These are phyloP conservation scores for Lepetodrilus schrolli DNA, from an alignment of 2,888 invertebrate genomes.

Conservation along the genomic window DNA sequence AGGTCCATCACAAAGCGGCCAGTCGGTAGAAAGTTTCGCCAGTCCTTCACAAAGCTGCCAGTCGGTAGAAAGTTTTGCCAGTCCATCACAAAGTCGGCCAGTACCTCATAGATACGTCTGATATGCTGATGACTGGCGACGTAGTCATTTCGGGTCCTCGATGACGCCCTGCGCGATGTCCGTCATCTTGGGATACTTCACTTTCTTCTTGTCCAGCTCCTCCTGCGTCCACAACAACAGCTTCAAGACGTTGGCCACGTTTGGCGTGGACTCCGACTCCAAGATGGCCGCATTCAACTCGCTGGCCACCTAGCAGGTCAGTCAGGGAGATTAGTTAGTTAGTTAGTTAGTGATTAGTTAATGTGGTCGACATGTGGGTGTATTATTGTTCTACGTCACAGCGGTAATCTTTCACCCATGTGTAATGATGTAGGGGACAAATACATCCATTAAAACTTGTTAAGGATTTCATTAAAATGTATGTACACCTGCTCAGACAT, in stretches of 20 bases:
- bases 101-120: neutral
- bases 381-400: too few relatives aligned
- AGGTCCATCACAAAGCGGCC: too few relatives aligned
- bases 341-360: too few relatives aligned
- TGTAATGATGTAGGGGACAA: too few relatives aligned
- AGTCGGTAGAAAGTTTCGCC: too few relatives aligned
- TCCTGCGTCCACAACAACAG: constrained; percentile 97
- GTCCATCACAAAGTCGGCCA: neutral
- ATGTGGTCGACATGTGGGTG: too few relatives aligned
- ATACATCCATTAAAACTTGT: too few relatives aligned
- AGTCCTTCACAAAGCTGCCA: too few relatives aligned
- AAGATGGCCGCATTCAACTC: constrained; percentile 98
- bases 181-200: constrained; percentile 96
- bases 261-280: constrained; percentile 90
- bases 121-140: neutral
- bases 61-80: neutral
- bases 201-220: constrained; percentile 93
- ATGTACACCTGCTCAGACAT: too few relatives aligned
- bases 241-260: constrained; percentile 91
- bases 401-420: too few relatives aligned
- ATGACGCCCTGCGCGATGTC: constrained; percentile 82
- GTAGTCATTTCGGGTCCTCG: constrained; percentile 59
- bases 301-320: constrained; percentile 87
- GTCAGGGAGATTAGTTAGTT: too few relatives aligned
- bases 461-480: too few relatives aligned